Evolutionary conservation across 2,888 invertebrate species (phyloP).

Genomic region (Diarsia brunnea): DNA sequence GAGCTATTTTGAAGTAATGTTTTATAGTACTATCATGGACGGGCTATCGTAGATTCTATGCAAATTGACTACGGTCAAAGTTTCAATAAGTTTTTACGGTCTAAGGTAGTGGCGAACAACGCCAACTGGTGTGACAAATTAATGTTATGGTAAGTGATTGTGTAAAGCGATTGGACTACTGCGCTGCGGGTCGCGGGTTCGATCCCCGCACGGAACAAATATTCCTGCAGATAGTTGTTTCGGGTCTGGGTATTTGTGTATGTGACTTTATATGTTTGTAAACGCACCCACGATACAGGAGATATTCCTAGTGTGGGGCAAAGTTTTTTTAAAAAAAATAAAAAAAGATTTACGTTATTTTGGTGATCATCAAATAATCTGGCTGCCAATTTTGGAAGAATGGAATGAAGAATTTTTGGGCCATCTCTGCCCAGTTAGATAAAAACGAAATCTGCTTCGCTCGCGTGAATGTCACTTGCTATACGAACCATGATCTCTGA

Average conservation of each 20-base stretch:
- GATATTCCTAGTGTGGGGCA: too few relatives aligned
- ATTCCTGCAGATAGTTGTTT: too few relatives aligned
- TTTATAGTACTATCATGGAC: slow-evolving; percentile 9
- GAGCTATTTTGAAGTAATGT: slow-evolving; percentile 14
- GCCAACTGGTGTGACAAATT: not conserved
- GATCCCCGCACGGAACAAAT: too few relatives aligned
- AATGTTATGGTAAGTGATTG: not conserved
- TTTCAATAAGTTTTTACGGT: not conserved
- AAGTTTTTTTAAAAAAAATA: too few relatives aligned
- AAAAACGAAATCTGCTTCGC: not conserved
- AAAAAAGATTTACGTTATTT: not conserved
- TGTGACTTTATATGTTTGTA: too few relatives aligned
- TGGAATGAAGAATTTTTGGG: too few relatives aligned
- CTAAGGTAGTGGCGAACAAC: not conserved
- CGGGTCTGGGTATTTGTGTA: too few relatives aligned
- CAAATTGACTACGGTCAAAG: slow-evolving; percentile 1
- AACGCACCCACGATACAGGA: too few relatives aligned
- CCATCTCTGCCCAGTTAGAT: too few relatives aligned
- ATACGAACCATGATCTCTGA: too few relatives aligned
- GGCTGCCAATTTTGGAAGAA: not conserved
- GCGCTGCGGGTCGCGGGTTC: too few relatives aligned
- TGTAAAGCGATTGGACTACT: too few relatives aligned
- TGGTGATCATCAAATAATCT: not conserved
- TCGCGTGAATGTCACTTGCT: not conserved
- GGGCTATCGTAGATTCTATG: not conserved